Evolutionary conservation across 2,113 vertebrate genomes (phyloP).

Genomic region (Oryzias curvinotus): DNA sequence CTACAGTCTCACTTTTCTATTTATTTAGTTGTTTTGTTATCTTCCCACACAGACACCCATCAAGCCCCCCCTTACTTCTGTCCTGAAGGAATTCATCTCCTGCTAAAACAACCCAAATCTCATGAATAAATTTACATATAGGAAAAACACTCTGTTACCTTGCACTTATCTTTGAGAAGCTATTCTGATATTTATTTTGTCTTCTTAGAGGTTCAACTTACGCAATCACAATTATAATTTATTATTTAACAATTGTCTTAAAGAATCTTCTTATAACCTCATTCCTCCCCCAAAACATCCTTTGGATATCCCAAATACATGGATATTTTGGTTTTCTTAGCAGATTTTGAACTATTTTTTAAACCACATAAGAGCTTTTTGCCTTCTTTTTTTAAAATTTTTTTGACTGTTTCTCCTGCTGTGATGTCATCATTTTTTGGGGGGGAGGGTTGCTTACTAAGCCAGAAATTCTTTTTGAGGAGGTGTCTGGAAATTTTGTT

Average conservation of each 20-base stretch:
- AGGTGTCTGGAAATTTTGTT: too few relatives aligned
- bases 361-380: too few relatives aligned
- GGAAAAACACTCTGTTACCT: not conserved
- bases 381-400: too few relatives aligned
- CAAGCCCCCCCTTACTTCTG: not conserved
- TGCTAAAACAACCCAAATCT: constrained; percentile 9
- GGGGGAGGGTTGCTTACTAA: too few relatives aligned
- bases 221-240: not conserved
- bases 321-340: too few relatives aligned
- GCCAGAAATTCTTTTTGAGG: too few relatives aligned
- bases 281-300: too few relatives aligned
- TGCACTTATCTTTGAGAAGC: not conserved
- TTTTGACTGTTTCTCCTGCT: too few relatives aligned
- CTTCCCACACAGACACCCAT: not conserved
- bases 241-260: not conserved
- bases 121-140: constrained; percentile 20
- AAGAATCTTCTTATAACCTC: not conserved
- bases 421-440: too few relatives aligned
- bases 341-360: too few relatives aligned
- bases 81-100: constrained; percentile 9
- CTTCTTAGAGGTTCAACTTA: not conserved
- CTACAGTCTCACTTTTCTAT: constrained; percentile 3
- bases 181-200: not conserved
- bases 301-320: too few relatives aligned
- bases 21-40: not conserved